phyloP scores from a whole-genome alignment of 2,113 vertebrate species.

The Philantomba maxwellii region DNA sequence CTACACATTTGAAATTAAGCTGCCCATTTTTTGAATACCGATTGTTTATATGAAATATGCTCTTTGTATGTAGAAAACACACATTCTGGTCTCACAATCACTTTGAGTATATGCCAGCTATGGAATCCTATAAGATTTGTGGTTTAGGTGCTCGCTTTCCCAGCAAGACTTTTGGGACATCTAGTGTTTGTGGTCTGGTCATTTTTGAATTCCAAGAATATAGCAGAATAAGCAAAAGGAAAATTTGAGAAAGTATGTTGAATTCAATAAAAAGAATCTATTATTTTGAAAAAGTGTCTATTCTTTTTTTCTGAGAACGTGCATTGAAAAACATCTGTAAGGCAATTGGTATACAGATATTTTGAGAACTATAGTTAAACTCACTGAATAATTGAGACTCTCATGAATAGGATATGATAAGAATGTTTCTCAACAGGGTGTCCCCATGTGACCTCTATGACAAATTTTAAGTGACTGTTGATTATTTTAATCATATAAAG shows the following conservation, averaged over 20 bases:
- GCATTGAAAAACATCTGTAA: background rate
- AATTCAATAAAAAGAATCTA: background rate
- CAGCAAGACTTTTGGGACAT: background rate
- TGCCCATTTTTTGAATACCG: background rate
- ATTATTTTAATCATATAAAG: background rate
- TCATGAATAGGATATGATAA: background rate
- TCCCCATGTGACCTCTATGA: background rate
- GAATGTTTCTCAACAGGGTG: background rate
- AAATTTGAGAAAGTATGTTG: background rate
- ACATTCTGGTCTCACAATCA: background rate
- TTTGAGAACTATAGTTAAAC: background rate
- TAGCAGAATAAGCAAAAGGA: background rate
- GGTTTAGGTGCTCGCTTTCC: background rate
- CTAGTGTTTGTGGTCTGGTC: background rate
- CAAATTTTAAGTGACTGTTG: background rate
- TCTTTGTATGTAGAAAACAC: background rate
- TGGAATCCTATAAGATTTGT: background rate
- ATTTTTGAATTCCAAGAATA: background rate
- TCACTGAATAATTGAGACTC: background rate
- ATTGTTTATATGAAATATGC: background rate
- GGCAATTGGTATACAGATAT: background rate
- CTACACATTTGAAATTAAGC: background rate
- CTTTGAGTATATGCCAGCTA: background rate
- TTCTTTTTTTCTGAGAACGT: background rate
- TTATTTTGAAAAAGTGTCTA: background rate